phyloP scores from a whole-genome alignment of 2,888 invertebrate genomes.

The Harpalus rubripes region DNA sequence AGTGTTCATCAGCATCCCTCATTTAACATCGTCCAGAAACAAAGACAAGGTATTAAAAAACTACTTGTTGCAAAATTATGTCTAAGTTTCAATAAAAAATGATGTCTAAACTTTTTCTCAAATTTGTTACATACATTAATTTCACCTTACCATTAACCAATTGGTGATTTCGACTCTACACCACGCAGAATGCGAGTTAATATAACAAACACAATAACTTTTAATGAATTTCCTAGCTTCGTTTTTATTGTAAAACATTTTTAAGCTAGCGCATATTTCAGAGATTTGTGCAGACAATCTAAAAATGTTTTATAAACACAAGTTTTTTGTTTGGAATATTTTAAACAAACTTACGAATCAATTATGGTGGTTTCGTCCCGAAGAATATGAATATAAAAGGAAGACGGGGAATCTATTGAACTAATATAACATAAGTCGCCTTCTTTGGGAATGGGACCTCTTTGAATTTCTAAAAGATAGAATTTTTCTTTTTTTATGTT shows the following conservation, averaged over 20 bases:
- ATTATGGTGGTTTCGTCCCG: constrained; percentile 50
- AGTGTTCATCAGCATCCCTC: too few species aligned
- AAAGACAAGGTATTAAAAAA: too few species aligned
- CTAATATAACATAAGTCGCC: constrained; percentile 56
- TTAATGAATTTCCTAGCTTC: constrained; percentile 12
- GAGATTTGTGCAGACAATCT: constrained; percentile 58
- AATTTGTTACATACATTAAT: too few species aligned
- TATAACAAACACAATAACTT: constrained; percentile 59
- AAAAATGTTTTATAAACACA: constrained; percentile 5
- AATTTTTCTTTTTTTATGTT: too few species aligned
- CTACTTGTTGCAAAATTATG: too few species aligned
- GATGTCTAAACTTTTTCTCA: too few species aligned
- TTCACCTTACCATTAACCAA: constrained; percentile 49
- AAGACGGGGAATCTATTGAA: constrained; percentile 54
- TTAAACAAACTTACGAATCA: constrained; percentile 51
- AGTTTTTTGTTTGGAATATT: not conserved
- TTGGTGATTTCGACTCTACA: constrained; percentile 51
- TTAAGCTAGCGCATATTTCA: constrained; percentile 21
- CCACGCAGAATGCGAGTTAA: constrained; percentile 36
- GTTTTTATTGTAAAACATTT: constrained; percentile 36
- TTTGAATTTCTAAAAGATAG: constrained; percentile 16
- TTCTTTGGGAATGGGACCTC: constrained; percentile 36
- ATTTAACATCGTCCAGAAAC: too few species aligned
- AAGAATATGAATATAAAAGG: constrained; percentile 57
- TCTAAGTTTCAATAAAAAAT: too few species aligned